Evolutionary conservation across 2,797 vertebrate species (phyloP), one percentile per base, ranked within the genome.

Genomic region (Cyclura pinguis): DNA sequence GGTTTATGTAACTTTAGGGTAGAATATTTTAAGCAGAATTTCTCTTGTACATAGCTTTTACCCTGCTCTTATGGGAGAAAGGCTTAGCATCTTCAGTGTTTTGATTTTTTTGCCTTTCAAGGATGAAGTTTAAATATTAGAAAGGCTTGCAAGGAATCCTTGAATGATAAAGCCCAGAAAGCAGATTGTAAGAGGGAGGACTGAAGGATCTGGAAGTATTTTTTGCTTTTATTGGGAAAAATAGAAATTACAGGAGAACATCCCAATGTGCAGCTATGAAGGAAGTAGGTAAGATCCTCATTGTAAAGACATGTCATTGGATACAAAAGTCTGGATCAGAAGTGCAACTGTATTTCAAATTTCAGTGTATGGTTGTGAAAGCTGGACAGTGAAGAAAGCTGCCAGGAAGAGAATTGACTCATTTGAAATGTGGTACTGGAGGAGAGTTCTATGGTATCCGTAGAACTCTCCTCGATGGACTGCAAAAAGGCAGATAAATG

Each of bases 151-250:
- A 77, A 42, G 27, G 57, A 14, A 32, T 27, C 18, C 18, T 35
- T 4, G 80, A 59, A 22, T n/a, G 80, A 81, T 81, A 81, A 35
- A n/a, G 29, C 6, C 16, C 8, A 57, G 18, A 57, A 35, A 18
- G 52, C 32, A 57, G 35, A 27, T 86, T 47, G 10, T 67, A 47
- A 50, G 12, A 80, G 32, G 20, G 50, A 27, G 32, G 18, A 59
- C 13, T 32, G 86, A 67, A 22, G 7, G 13, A 24, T 14, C 3
- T 50, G 59, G 24, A 32, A 52, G 50, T 67, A 9, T 74, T 74
- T 47, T 47, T 86, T 38, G 59, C 64, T 55, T 80, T 80, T 87
- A 62, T 50, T 35, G 47, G 86, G 59, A 35, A n/a, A 86, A 67
- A 12, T 24, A 22, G 24, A 67, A 32, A 50, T n/a, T 67, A 6